Evolutionary conservation across 2,113 vertebrate genomes (phyloP).

Genomic region (Platysteira castanea): DNA sequence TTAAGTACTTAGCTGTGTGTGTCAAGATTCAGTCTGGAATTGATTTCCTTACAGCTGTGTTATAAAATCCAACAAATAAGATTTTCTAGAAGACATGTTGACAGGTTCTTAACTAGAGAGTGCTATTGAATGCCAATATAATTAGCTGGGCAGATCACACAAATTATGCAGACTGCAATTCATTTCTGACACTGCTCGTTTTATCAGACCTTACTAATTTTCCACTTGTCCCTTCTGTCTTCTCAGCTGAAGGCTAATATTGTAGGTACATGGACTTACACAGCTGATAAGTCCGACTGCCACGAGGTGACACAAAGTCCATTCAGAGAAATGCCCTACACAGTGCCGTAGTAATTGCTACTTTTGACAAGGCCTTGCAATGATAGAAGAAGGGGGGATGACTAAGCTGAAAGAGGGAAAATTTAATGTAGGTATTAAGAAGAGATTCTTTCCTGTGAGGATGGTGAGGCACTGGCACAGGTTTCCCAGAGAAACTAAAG

Average conservation of each 20-base stretch:
- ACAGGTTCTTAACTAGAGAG: conserved; percentile 35
- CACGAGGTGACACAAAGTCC: not conserved
- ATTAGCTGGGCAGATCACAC: conserved; percentile 44
- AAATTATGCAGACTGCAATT: conserved; percentile 4
- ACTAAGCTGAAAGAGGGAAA: not conserved
- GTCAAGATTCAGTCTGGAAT: not conserved
- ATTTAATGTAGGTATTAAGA: not conserved
- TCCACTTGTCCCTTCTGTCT: not conserved
- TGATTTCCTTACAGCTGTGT: conserved; percentile 25
- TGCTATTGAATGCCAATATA: conserved; percentile 33
- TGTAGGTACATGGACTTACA: not conserved
- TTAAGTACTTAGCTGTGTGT: not conserved
- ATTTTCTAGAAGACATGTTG: conserved; percentile 24
- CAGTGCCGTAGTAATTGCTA: not conserved
- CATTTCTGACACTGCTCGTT: not conserved
- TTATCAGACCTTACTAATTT: conserved; percentile 21
- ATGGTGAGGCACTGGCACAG: not conserved
- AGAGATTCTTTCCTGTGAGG: not conserved
- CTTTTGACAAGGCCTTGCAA: not conserved
- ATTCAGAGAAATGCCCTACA: not conserved
- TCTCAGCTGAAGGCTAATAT: not conserved
- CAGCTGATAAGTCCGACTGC: not conserved
- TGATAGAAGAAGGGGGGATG: not conserved
- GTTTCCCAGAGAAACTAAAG: rapidly evolving
- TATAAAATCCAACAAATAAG: conserved; percentile 26